These are phyloP conservation scores for Corapipo altera DNA, from an alignment of 2,113 vertebrate genomes.

Conservation along the genomic window DNA sequence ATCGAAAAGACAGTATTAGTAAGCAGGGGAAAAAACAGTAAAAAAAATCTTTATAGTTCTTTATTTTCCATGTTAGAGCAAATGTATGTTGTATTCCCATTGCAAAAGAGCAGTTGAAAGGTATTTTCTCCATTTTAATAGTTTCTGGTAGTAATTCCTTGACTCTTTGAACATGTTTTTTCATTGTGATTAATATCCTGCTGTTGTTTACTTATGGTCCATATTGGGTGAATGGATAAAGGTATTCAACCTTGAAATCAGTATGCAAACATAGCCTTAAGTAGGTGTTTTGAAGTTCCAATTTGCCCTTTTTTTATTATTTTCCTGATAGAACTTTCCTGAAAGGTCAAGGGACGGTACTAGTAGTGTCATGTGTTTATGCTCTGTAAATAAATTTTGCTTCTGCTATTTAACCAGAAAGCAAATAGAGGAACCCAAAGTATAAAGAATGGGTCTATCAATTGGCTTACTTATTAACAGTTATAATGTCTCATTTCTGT, in stretches of 20 bases:
- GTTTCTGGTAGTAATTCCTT: not conserved
- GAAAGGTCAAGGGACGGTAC: not conserved
- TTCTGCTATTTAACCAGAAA: not conserved
- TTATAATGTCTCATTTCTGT: constrained; percentile 13
- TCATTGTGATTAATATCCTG: not conserved
- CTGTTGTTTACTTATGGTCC: constrained; percentile 13
- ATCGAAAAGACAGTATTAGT: not conserved
- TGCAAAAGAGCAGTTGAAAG: not conserved
- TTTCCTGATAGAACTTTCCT: not conserved
- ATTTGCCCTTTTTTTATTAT: not conserved
- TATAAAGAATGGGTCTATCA: not conserved
- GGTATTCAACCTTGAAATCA: constrained; percentile 44
- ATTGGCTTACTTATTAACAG: constrained; percentile 46
- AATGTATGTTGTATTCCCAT: not conserved
- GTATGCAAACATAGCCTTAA: constrained; percentile 11
- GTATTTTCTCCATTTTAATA: not conserved
- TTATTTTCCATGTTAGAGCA: not conserved
- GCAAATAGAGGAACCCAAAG: not conserved
- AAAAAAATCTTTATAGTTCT: not conserved
- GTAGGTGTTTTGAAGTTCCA: constrained; percentile 2
- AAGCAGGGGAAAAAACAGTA: not conserved
- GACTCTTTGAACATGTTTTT: not conserved
- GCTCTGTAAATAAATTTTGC: not conserved
- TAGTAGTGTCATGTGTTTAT: not conserved
- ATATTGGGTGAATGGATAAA: not conserved